phyloP scores from a whole-genome alignment of 1,140 invertebrate species.

The Drosophila jambulina region DNA sequence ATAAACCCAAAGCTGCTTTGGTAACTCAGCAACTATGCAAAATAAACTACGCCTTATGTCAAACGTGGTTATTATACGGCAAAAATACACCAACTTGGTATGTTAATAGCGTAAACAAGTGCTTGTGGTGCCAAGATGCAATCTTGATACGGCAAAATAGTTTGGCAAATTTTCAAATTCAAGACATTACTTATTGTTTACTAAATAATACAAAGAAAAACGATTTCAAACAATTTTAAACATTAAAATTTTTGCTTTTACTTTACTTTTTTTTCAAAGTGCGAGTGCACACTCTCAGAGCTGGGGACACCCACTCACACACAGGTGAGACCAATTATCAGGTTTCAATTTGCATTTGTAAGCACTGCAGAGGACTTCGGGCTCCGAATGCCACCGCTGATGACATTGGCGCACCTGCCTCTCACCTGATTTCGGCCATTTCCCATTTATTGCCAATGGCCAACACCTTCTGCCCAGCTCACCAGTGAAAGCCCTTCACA shows the following conservation, averaged over 20 bases:
- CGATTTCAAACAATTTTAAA: background rate
- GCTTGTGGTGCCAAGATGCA: background rate
- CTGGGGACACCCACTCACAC: background rate
- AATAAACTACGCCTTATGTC: conserved; percentile 1
- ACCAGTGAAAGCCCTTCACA: background rate
- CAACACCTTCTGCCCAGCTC: conserved; percentile 8
- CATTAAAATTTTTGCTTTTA: background rate
- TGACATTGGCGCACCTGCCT: conserved; percentile 18
- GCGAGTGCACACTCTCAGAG: background rate
- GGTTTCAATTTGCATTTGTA: conserved; percentile 76
- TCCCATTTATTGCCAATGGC: conserved; percentile 64
- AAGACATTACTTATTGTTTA: background rate
- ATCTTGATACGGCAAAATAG: background rate
- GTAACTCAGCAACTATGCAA: conserved; percentile 7
- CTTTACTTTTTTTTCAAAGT: background rate
- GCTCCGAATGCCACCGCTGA: conserved; percentile 17
- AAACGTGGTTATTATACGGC: background rate
- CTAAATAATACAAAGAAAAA: background rate
- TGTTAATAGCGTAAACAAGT: conserved; percentile 1
- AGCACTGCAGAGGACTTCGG: conserved; percentile 57
- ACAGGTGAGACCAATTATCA: conserved; percentile 65
- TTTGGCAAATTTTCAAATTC: background rate
- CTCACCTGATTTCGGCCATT: conserved; percentile 40
- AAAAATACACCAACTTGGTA: background rate
- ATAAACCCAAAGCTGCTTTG: conserved; percentile 1